Evolutionary conservation across 30 jellyfish, hydroid and myxozoan genomes (phyloP).

Genomic region (Hydractinia symbiolongicarpus): DNA sequence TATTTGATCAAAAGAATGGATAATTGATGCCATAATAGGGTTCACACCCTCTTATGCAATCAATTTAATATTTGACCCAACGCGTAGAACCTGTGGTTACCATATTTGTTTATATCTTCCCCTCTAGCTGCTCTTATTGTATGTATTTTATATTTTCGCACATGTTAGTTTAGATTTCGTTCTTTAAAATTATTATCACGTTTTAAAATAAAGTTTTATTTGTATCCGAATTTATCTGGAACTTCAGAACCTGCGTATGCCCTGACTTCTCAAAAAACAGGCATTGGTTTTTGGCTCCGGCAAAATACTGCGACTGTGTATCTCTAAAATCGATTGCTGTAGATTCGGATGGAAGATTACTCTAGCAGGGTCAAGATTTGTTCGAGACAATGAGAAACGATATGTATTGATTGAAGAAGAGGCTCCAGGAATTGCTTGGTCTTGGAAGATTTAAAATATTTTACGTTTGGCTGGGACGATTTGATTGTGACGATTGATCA

Average conservation of each 20-base stretch:
- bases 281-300: slow-evolving; percentile 14
- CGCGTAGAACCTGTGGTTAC: background rate
- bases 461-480: slow-evolving; percentile 27
- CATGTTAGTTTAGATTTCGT: too few relatives aligned
- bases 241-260: too few relatives aligned
- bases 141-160: too few relatives aligned
- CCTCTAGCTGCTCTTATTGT: too few relatives aligned
- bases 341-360: slow-evolving; percentile 13
- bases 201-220: too few relatives aligned
- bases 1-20: slow-evolving; percentile 1
- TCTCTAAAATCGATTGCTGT: background rate
- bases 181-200: too few relatives aligned
- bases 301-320: slow-evolving; percentile 20
- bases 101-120: too few relatives aligned
- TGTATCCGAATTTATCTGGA: too few relatives aligned
- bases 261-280: slow-evolving; percentile 7
- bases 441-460: slow-evolving; percentile 19
- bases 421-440: slow-evolving; percentile 16
- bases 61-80: background rate
- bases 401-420: slow-evolving; percentile 38
- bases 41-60: too few relatives aligned
- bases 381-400: slow-evolving; percentile 16
- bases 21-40: background rate
- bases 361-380: slow-evolving; percentile 13
- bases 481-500: slow-evolving; percentile 7